Percentiles rank a stretch among this genome's conserved stretches.
Evolutionary conservation across 2,113 vertebrate species (phyloP).

Genomic region (Bubo bubo): DNA sequence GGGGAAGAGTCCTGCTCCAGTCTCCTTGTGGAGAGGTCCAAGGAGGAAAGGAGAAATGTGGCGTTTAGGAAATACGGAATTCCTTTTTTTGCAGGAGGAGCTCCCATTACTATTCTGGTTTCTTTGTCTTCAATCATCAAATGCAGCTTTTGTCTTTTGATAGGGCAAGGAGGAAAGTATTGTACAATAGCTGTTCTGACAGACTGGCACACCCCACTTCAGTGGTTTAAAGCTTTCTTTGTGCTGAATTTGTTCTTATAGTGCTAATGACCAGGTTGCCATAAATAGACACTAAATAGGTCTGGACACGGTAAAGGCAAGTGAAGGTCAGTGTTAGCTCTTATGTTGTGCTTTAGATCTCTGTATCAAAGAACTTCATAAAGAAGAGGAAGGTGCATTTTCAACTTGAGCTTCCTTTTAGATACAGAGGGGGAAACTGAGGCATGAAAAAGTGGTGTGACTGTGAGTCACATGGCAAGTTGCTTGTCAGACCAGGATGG

Average conservation of each 20-base stretch:
- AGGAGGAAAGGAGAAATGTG: not conserved
- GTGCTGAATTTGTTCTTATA: conserved; percentile 34
- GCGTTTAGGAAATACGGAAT: not conserved
- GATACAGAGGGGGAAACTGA: not conserved
- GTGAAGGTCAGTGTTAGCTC: conserved; percentile 10
- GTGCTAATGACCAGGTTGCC: conserved; percentile 55
- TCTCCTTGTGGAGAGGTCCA: not conserved
- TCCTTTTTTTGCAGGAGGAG: not conserved
- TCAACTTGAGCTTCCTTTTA: conserved; percentile 6
- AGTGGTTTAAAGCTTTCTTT: conserved; percentile 55
- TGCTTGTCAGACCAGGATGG: not conserved
- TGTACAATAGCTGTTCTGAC: conserved; percentile 35
- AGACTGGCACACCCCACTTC: conserved; percentile 10
- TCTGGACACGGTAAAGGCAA: not conserved
- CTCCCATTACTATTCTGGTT: conserved; percentile 17
- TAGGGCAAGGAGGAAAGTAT: not conserved
- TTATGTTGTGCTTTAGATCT: conserved; percentile 10
- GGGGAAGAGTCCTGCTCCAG: not conserved
- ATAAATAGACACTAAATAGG: conserved; percentile 55
- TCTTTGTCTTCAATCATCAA: conserved; percentile 51
- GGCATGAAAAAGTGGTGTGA: not conserved
- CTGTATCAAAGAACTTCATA: conserved; percentile 16
- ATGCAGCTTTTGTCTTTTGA: conserved; percentile 50
- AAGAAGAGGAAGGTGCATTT: conserved; percentile 3
- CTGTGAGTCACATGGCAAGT: not conserved